Evolutionary conservation across 2,888 invertebrate species (phyloP).

Genomic region (Cristatella mucedo): DNA sequence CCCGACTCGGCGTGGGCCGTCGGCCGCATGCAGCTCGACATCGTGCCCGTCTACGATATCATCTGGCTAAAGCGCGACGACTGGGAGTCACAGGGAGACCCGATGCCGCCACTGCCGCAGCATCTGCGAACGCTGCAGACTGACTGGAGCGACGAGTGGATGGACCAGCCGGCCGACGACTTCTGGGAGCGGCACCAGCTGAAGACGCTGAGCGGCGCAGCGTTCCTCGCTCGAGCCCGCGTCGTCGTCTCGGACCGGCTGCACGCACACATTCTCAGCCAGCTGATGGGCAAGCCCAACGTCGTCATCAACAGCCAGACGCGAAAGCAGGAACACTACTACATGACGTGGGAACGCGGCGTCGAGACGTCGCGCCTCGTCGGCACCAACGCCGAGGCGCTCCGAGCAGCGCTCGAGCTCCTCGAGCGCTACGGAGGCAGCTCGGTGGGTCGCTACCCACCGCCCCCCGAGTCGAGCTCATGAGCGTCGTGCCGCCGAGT

Average conservation of each 20-base stretch:
- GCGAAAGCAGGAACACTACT: slow-evolving; percentile 7
- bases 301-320: slow-evolving; percentile 8
- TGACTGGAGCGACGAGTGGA: slow-evolving; percentile 10
- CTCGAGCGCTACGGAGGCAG: background rate
- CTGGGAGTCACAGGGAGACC: slow-evolving; percentile 7
- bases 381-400: slow-evolving; percentile 6
- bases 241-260: slow-evolving; percentile 10
- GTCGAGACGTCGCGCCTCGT: background rate
- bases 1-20: slow-evolving; percentile 11
- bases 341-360: slow-evolving; percentile 8
- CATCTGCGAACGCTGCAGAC: slow-evolving; percentile 5
- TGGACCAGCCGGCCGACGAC: slow-evolving; percentile 3
- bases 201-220: slow-evolving; percentile 3
- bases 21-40: slow-evolving; percentile 6
- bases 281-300: slow-evolving; percentile 8
- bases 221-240: slow-evolving; percentile 6
- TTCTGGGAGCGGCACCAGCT: slow-evolving; percentile 10
- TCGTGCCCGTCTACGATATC: slow-evolving; percentile 9
- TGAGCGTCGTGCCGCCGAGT: no score
- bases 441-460: no score
- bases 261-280: slow-evolving; percentile 9
- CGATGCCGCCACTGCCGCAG: background rate
- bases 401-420: slow-evolving; percentile 2
- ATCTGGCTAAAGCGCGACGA: slow-evolving; percentile 10
- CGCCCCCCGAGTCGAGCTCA: no score